Percentiles rank a stretch among this genome's conserved stretches.
These are phyloP conservation scores for Berghia stephanieae DNA, from an alignment of 1,140 invertebrate species.

Conservation along the genomic window DNA sequence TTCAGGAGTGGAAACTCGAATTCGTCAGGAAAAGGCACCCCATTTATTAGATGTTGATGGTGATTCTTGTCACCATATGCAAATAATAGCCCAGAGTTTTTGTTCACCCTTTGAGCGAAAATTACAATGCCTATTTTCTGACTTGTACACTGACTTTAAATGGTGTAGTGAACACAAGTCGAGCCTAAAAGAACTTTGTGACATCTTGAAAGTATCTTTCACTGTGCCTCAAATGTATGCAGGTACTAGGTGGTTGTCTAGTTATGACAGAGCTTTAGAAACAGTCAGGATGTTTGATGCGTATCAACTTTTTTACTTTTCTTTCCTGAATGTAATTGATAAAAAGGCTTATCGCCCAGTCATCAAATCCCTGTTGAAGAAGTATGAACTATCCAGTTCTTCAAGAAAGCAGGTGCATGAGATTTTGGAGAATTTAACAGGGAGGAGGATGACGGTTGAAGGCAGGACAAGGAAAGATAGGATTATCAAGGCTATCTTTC, in stretches of 20 bases:
- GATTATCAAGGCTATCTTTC: conserved; percentile 32
- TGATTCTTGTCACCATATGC: conserved; percentile 50
- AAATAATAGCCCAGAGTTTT: conserved; percentile 47
- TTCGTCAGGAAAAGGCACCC: conserved; percentile 36
- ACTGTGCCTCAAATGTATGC: conserved; percentile 43
- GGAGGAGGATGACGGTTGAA: conserved; percentile 35
- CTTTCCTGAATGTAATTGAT: conserved; percentile 26
- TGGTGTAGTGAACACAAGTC: conserved; percentile 44
- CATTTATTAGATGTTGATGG: conserved; percentile 54
- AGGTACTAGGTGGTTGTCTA: conserved; percentile 45
- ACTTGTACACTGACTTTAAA: conserved; percentile 49
- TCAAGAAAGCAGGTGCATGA: conserved; percentile 20
- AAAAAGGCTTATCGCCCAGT: conserved; percentile 1
- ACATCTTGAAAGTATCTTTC: conserved; percentile 34
- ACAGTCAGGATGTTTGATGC: conserved; percentile 36
- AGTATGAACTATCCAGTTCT: neutral
- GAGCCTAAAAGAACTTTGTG: conserved; percentile 44
- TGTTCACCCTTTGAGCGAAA: conserved; percentile 44
- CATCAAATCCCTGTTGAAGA: conserved; percentile 9
- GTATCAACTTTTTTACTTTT: conserved; percentile 39
- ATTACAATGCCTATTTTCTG: conserved; percentile 38
- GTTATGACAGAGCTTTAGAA: conserved; percentile 40
- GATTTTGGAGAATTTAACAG: conserved; percentile 18
- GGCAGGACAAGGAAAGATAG: conserved; percentile 34
- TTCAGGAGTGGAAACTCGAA: conserved; percentile 43